phyloP scores from a whole-genome alignment of 1,140 invertebrate genomes.

The Cherax quadricarinatus region DNA sequence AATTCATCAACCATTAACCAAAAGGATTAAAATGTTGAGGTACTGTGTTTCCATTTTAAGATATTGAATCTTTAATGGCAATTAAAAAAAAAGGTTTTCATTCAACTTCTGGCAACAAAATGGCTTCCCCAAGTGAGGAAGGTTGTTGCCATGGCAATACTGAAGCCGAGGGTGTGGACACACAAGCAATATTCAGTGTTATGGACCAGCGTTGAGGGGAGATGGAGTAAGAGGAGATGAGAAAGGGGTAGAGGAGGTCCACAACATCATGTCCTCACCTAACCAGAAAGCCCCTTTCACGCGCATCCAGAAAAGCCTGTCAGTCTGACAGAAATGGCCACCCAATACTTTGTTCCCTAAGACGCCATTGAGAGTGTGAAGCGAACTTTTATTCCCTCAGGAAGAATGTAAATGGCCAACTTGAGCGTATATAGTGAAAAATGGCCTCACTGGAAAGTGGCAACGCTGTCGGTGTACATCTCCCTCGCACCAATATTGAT shows the following conservation, averaged over 20 bases:
- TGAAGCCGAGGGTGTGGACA: neutral
- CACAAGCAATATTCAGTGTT: conserved; percentile 10
- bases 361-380: neutral
- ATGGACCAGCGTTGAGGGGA: neutral
- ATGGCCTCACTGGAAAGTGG: conserved; percentile 1
- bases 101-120: neutral
- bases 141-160: neutral
- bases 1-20: too few relatives aligned
- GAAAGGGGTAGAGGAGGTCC: neutral
- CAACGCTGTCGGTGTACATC: conserved; percentile 16
- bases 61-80: neutral
- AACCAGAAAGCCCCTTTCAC: neutral
- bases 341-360: too few relatives aligned
- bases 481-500: conserved; percentile 45
- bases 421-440: neutral
- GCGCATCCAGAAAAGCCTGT: neutral
- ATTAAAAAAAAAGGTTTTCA: neutral
- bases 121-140: neutral
- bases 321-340: too few relatives aligned
- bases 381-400: neutral
- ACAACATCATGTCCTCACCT: neutral
- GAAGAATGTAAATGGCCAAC: neutral
- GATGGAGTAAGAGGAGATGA: neutral
- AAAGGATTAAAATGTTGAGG: too few relatives aligned
- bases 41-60: neutral